A percentile compares a stretch with the other conserved stretches of the same genome.
phyloP scores from a whole-genome alignment of 2,888 invertebrate species.

The Thymelicus sylvestris region DNA sequence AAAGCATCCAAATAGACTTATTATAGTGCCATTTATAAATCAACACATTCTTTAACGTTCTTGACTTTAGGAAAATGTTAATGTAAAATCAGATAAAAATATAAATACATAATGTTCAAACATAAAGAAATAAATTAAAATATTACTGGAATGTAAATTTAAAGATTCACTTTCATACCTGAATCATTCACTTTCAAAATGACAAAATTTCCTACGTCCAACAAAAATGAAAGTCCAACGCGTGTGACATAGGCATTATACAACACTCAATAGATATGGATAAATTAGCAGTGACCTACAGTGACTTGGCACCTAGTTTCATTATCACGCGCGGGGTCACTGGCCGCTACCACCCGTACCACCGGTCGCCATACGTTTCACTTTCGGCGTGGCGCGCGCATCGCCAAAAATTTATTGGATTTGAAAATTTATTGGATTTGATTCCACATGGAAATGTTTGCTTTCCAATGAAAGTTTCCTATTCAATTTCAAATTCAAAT shows the following conservation, averaged over 20 bases:
- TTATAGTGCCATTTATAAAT: too few relatives aligned
- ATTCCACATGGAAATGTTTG: slow-evolving; percentile 22
- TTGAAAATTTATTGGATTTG: slow-evolving; percentile 22
- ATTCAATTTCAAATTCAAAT: too few relatives aligned
- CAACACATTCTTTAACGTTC: too few relatives aligned
- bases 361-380: slow-evolving; percentile 46
- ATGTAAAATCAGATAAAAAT: too few relatives aligned
- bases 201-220: not conserved
- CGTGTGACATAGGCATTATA: slow-evolving; percentile 7
- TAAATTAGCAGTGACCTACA: slow-evolving; percentile 41
- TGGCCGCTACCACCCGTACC: slow-evolving; percentile 43
- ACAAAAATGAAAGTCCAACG: not conserved
- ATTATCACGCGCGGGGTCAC: slow-evolving; percentile 45
- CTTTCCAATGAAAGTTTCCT: slow-evolving; percentile 37
- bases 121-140: too few relatives aligned
- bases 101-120: too few relatives aligned
- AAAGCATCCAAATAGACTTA: too few relatives aligned
- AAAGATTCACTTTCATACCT: not conserved
- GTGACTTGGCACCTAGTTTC: slow-evolving; percentile 22
- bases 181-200: not conserved
- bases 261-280: not conserved
- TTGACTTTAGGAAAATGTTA: too few relatives aligned
- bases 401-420: too few relatives aligned
- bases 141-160: too few relatives aligned
- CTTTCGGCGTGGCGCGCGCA: slow-evolving; percentile 49